Evolutionary conservation across 1,140 invertebrate species (phyloP).

Genomic region (Drosophila micromelanica): DNA sequence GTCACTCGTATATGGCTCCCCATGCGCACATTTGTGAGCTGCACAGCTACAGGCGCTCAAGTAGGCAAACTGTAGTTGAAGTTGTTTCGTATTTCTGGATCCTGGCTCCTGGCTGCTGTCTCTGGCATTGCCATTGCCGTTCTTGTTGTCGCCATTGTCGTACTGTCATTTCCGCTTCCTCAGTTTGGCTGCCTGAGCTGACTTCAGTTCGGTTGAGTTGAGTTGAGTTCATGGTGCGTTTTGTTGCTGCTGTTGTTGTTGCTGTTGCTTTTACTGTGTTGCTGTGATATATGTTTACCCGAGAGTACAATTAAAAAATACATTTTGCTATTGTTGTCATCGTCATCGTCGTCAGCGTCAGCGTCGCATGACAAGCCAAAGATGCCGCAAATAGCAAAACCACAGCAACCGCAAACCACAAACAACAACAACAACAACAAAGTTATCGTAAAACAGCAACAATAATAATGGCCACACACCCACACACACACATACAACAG

Average conservation of each 20-base stretch:
- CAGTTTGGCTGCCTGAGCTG: constrained; percentile 44
- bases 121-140: constrained; percentile 49
- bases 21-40: constrained; percentile 65
- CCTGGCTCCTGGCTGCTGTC: constrained; percentile 14
- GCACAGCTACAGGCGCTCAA: constrained; percentile 28
- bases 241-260: constrained; percentile 15
- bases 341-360: constrained; percentile 50
- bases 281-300: constrained; percentile 78
- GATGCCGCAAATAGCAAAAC: constrained; percentile 72
- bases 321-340: constrained; percentile 73
- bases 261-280: background rate
- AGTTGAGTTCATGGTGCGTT: constrained; percentile 66
- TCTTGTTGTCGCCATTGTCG: constrained; percentile 49
- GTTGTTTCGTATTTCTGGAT: constrained; percentile 1
- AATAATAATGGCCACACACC: constrained; percentile 12
- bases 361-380: constrained; percentile 70
- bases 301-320: constrained; percentile 81
- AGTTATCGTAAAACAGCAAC: background rate
- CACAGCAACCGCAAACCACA: constrained; percentile 44
- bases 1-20: constrained; percentile 73
- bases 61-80: constrained; percentile 39
- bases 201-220: constrained; percentile 42
- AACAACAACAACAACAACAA: constrained; percentile 38
- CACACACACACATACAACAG: background rate
- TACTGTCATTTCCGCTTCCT: constrained; percentile 80